These are phyloP conservation scores for Ceratina japonica DNA, from an alignment of 1,140 invertebrate species.

Conservation along the genomic window DNA sequence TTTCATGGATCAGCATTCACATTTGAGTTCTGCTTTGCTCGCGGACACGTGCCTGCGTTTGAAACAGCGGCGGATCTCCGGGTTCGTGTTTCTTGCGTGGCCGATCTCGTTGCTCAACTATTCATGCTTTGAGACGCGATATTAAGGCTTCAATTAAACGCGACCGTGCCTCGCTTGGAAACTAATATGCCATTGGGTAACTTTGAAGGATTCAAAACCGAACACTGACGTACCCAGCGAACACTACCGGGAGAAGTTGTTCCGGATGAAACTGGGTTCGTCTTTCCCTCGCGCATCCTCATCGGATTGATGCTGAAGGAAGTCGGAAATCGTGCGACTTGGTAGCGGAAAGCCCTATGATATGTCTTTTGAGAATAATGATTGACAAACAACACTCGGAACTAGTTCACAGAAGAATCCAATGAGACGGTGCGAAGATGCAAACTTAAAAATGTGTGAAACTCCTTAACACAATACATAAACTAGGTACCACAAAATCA, in stretches of 20 bases:
- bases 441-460: too few relatives aligned
- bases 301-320: background rate
- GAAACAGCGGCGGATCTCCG: background rate
- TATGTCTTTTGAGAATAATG: constrained; percentile 36
- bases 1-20: too few relatives aligned
- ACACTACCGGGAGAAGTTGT: too few relatives aligned
- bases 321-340: background rate
- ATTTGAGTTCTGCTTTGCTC: background rate
- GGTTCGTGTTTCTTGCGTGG: constrained; percentile 53
- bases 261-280: background rate
- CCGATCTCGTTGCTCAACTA: constrained; percentile 38
- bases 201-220: constrained; percentile 49
- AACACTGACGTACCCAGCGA: background rate
- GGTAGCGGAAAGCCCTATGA: background rate
- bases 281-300: background rate
- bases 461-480: too few relatives aligned
- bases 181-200: constrained; percentile 63
- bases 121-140: constrained; percentile 60
- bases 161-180: constrained; percentile 50
- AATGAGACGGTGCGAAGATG: background rate
- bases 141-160: constrained; percentile 66
- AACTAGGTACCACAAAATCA: too few relatives aligned
- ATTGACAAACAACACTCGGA: constrained; percentile 41
- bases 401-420: constrained; percentile 19
- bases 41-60: background rate